Evolutionary conservation across 2,888 invertebrate genomes (phyloP).

Genomic region (Eilema griseolum): DNA sequence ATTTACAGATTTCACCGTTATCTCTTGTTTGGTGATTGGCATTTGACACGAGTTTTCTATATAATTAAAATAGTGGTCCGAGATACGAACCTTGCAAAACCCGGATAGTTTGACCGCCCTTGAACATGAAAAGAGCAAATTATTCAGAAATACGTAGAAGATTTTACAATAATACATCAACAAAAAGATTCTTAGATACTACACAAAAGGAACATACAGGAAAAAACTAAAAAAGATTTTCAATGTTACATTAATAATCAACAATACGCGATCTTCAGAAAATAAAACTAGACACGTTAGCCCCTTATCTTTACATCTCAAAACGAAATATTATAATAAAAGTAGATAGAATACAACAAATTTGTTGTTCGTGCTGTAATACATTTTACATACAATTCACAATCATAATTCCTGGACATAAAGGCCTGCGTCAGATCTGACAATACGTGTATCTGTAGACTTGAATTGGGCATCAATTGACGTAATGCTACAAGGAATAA

Average conservation of each 20-base stretch:
- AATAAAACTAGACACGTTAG: conserved; percentile 71
- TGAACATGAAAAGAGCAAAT: conserved; percentile 48
- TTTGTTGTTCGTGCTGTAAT: conserved; percentile 45
- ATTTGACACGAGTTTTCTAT: conserved; percentile 42
- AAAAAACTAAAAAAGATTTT: conserved; percentile 68
- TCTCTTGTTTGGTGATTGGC: conserved; percentile 46
- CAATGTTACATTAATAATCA: conserved; percentile 72
- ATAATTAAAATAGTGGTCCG: conserved; percentile 41
- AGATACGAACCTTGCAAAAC: conserved; percentile 43
- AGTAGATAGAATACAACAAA: conserved; percentile 64
- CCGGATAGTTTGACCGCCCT: conserved; percentile 35
- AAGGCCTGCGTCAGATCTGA: conserved; percentile 55
- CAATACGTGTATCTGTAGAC: conserved; percentile 54
- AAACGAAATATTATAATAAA: conserved; percentile 78
- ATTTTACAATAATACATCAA: conserved; percentile 37
- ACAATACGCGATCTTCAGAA: conserved; percentile 75
- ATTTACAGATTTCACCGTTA: conserved; percentile 56
- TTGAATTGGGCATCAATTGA: conserved; percentile 62
- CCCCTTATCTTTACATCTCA: conserved; percentile 76
- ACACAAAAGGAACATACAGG: conserved; percentile 61
- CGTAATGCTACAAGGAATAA: conserved; percentile 71
- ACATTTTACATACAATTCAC: conserved; percentile 53
- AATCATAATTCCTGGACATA: conserved; percentile 63
- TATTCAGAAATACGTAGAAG: conserved; percentile 41
- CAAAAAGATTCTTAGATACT: conserved; percentile 65